Conservation (phyloP, 2,797 vertebrate species). For the Enteromius viviparus region DNA sequence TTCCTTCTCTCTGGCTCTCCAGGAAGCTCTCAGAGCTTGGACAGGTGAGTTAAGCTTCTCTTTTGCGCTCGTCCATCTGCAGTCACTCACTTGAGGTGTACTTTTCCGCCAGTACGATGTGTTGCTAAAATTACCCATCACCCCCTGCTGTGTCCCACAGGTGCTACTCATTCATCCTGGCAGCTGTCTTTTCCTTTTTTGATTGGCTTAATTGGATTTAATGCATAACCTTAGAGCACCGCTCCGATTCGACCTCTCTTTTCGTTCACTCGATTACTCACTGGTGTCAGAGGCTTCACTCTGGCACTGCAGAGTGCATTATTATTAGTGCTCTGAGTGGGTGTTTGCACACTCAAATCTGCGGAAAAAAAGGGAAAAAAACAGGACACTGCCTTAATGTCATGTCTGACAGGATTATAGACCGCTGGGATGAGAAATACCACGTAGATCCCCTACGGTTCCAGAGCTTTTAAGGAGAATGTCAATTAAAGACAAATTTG, state of each 20-base stretch:
- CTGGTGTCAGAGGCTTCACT: conserved; percentile 54
- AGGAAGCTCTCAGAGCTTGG: conserved; percentile 78
- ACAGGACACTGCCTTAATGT: conserved; percentile 41
- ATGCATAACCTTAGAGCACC: conserved; percentile 27
- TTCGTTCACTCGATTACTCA: conserved; percentile 36
- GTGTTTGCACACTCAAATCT: conserved; percentile 54
- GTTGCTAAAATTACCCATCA: conserved; percentile 39
- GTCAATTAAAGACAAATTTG: conserved; percentile 26
- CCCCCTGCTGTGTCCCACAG: conserved; percentile 31
- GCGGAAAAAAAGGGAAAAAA: conserved; percentile 29
- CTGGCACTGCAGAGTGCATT: conserved; percentile 40
- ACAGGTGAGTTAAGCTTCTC: conserved; percentile 79
- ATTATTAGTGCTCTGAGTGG: conserved; percentile 57
- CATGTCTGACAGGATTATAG: conserved; percentile 52
- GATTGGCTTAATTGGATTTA: conserved; percentile 49
- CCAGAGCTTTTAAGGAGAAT: conserved; percentile 4
- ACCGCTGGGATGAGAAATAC: conserved; percentile 50
- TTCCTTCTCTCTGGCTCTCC: conserved; percentile 73
- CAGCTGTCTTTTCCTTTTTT: conserved; percentile 37
- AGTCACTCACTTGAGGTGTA: conserved; percentile 17
- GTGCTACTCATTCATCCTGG: conserved; percentile 32
- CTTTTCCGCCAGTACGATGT: neutral
- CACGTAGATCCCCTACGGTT: conserved; percentile 15
- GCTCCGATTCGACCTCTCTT: conserved; percentile 31
- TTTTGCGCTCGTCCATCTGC: conserved; percentile 5